Percentiles rank a stretch among this genome's conserved stretches.
These are phyloP conservation scores for Campylomormyrus tamandua DNA, from an alignment of 2,113 vertebrate genomes.

Conservation along the genomic window DNA sequence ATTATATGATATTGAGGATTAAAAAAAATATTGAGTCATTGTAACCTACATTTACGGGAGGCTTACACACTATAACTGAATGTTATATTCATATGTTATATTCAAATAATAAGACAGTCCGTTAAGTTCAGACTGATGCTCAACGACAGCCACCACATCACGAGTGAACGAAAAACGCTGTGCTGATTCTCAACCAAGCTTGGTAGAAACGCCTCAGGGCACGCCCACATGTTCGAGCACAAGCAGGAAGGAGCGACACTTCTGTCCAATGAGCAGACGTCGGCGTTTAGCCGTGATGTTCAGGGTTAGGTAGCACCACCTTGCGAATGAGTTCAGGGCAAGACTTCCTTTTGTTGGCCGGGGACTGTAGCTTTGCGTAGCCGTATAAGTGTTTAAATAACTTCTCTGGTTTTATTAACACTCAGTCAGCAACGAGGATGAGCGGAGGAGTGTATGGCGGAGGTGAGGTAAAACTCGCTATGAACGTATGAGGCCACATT, in stretches of 20 bases:
- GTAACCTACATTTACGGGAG: neutral
- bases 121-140: neutral
- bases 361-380: neutral
- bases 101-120: neutral
- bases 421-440: constrained; percentile 43
- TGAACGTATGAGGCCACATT: constrained; percentile 43
- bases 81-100: no score
- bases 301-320: neutral
- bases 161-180: neutral
- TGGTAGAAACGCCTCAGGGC: no score
- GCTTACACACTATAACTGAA: neutral
- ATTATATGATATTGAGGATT: neutral
- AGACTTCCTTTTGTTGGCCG: neutral
- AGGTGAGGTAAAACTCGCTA: constrained; percentile 53
- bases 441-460: constrained; percentile 72
- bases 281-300: neutral
- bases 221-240: neutral
- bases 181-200: neutral
- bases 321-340: neutral
- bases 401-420: constrained; percentile 5
- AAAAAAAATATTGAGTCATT: neutral
- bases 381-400: neutral
- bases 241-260: neutral
- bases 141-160: neutral
- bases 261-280: neutral